Conservation (phyloP, 2,888 invertebrate genomes). For the Drosophila dives region DNA sequence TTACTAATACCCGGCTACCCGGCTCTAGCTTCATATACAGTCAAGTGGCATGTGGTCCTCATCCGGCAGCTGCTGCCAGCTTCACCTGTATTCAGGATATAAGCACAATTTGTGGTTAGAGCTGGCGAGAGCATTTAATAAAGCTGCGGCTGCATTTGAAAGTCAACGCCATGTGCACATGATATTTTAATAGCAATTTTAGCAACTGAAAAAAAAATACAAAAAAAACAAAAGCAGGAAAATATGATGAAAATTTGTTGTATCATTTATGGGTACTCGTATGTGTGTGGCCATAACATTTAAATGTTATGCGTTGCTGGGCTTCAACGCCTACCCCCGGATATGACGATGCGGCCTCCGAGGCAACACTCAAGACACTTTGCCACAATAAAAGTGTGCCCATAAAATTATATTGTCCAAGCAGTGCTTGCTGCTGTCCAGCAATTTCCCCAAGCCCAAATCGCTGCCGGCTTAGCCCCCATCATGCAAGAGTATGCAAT, state of each 20-base stretch:
- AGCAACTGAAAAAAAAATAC: neutral
- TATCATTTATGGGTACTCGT: constrained; percentile 66
- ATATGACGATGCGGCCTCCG: constrained; percentile 37
- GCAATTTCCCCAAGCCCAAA: constrained; percentile 39
- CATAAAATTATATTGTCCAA: constrained; percentile 80
- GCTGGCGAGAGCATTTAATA: constrained; percentile 59
- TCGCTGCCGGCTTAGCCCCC: constrained; percentile 40
- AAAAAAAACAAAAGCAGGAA: neutral
- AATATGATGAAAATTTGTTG: constrained; percentile 58
- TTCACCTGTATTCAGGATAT: constrained; percentile 27
- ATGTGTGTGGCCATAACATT: constrained; percentile 65
- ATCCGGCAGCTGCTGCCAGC: constrained; percentile 26
- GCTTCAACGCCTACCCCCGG: constrained; percentile 63
- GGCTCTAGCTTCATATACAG: neutral
- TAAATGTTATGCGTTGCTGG: constrained; percentile 68
- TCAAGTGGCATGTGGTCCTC: constrained; percentile 3
- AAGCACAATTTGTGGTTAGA: constrained; percentile 61
- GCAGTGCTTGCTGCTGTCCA: constrained; percentile 45
- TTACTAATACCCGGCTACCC: neutral
- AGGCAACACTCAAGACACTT: constrained; percentile 67
- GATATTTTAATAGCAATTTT: constrained; percentile 45
- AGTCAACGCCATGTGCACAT: constrained; percentile 52
- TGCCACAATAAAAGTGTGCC: constrained; percentile 73
- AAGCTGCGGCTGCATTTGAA: constrained; percentile 60
- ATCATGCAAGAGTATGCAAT: constrained; percentile 27